Evolutionary conservation across 2,113 vertebrate species (phyloP).

Genomic region (Labeo rohita): DNA sequence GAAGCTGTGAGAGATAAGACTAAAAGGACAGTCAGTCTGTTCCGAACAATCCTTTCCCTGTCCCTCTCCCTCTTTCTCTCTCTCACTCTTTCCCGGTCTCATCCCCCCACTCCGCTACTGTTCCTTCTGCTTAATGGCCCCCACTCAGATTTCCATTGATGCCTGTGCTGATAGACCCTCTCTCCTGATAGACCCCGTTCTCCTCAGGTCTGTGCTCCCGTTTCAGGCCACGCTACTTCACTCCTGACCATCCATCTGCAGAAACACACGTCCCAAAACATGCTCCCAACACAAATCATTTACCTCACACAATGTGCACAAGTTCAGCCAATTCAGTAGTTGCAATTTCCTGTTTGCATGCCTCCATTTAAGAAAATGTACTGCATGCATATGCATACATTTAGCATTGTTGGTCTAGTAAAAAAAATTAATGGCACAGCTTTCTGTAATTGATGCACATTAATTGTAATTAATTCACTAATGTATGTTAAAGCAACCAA

Average conservation of each 20-base stretch:
- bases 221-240: slow-evolving; percentile 47
- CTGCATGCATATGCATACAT: not conserved
- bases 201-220: slow-evolving; percentile 69
- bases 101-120: slow-evolving; percentile 68
- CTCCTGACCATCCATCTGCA: not conserved
- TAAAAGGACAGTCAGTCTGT: slow-evolving; percentile 83
- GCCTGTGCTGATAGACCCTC: slow-evolving; percentile 70
- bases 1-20: slow-evolving; percentile 82
- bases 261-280: not conserved
- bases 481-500: not conserved
- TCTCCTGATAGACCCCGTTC: slow-evolving; percentile 56
- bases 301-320: not conserved
- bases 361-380: not conserved
- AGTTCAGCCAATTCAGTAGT: not conserved
- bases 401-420: not conserved
- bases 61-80: slow-evolving; percentile 60
- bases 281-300: not conserved
- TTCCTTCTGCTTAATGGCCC: slow-evolving; percentile 73
- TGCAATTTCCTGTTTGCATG: not conserved
- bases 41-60: slow-evolving; percentile 82
- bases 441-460: no score
- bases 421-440: no score
- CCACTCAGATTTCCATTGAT: slow-evolving; percentile 79
- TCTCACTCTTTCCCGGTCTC: slow-evolving; percentile 39
- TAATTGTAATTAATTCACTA: no score